Conservation (phyloP, 2,888 invertebrate genomes). For the Habroteleia sp. region DNA sequence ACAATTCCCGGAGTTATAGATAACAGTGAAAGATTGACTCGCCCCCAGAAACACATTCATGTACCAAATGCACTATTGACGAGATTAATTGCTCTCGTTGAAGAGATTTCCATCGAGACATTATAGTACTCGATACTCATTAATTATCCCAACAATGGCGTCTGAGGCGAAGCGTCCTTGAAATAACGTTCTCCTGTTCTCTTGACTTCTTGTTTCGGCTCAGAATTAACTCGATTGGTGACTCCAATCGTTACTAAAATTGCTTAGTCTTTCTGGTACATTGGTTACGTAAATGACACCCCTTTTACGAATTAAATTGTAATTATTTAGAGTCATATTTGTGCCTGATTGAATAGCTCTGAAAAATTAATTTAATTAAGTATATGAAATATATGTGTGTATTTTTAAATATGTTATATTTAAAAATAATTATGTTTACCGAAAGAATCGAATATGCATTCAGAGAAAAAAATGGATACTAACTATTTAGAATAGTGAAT, state of each 20-base stretch:
- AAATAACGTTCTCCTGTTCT: slow-evolving; percentile 48
- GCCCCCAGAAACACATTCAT: slow-evolving; percentile 47
- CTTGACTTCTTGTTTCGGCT: slow-evolving; percentile 37
- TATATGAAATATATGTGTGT: no score
- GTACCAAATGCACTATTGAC: slow-evolving; percentile 55
- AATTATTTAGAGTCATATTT: no score
- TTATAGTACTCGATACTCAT: slow-evolving; percentile 60
- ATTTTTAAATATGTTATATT: no score
- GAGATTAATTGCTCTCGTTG: slow-evolving; percentile 62
- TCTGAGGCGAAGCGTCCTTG: slow-evolving; percentile 52
- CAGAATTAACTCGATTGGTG: slow-evolving; percentile 39
- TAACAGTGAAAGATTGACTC: slow-evolving; percentile 45
- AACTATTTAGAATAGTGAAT: no score
- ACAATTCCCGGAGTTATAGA: slow-evolving; percentile 43
- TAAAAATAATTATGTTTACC: no score
- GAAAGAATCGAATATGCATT: no score
- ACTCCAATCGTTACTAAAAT: slow-evolving; percentile 17
- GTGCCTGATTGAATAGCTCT: no score
- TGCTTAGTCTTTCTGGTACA: slow-evolving; percentile 26
- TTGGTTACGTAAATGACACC: slow-evolving; percentile 38
- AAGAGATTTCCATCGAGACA: slow-evolving; percentile 64
- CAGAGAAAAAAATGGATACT: no score
- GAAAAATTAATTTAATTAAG: no score
- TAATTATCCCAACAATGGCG: slow-evolving; percentile 63
- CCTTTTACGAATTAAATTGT: no score